A percentile compares a stretch with the other conserved stretches of the same genome.
Evolutionary conservation across 2,888 invertebrate genomes (phyloP).

Genomic region (Lapara coniferarum): DNA sequence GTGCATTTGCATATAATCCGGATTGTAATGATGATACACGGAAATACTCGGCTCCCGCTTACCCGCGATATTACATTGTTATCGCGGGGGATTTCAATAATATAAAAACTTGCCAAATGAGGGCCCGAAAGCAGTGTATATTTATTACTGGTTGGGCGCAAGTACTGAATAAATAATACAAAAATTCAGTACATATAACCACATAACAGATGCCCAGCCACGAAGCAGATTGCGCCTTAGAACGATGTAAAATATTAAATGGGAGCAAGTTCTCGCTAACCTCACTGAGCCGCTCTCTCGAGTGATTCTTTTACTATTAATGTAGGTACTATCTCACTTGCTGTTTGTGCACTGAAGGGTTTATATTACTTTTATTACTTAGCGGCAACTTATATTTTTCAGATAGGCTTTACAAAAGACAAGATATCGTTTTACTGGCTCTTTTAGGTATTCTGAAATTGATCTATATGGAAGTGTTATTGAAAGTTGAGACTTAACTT

Average conservation of each 20-base stretch:
- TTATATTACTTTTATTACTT: constrained; percentile 4
- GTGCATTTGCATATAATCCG: not conserved
- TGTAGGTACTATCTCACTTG: not conserved
- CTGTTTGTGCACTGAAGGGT: constrained; percentile 9
- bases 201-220: constrained; percentile 39
- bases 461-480: too few species aligned
- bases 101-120: constrained; percentile 14
- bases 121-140: not conserved
- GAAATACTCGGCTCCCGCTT: not conserved
- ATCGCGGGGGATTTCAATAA: not conserved
- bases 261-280: constrained; percentile 54
- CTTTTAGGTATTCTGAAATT: too few species aligned
- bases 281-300: constrained; percentile 49
- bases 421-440: too few species aligned
- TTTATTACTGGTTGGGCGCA: constrained; percentile 5
- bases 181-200: constrained; percentile 14
- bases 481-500: too few species aligned
- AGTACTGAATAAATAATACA: constrained; percentile 23
- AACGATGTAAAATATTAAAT: constrained; percentile 69
- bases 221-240: constrained; percentile 60
- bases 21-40: not conserved
- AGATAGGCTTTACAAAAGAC: not conserved
- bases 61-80: constrained; percentile 1
- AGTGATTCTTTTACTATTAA: constrained; percentile 46
- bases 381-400: not conserved